A percentile compares a stretch with the other conserved stretches of the same genome.
Evolutionary conservation across 2,888 invertebrate genomes (phyloP).

Genomic region (Lycocerus yunnanus): DNA sequence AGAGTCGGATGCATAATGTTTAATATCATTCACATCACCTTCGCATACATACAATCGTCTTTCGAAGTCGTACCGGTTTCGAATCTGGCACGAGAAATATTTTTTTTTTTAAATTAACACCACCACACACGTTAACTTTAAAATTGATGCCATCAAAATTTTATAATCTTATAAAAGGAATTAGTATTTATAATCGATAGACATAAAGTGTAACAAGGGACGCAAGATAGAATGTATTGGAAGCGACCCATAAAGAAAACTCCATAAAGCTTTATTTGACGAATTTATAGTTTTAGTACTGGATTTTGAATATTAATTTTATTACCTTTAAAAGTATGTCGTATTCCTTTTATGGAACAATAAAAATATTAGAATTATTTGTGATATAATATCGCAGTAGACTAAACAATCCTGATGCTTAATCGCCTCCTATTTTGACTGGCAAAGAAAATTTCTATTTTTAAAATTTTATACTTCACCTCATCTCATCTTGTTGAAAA

Average conservation of each 20-base stretch:
- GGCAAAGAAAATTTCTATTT: background rate
- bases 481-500: background rate
- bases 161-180: background rate
- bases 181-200: background rate
- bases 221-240: constrained; percentile 11
- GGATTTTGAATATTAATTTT: constrained; percentile 51
- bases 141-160: background rate
- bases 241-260: constrained; percentile 30
- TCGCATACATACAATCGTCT: background rate
- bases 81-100: background rate
- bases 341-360: constrained; percentile 50
- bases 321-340: constrained; percentile 49
- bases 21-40: background rate
- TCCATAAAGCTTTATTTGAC: constrained; percentile 36
- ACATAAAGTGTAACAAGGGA: constrained; percentile 19
- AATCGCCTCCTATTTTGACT: background rate
- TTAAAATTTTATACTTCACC: background rate
- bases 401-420: background rate
- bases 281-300: constrained; percentile 42
- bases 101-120: background rate
- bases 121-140: background rate
- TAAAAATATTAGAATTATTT: constrained; percentile 39
- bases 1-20: background rate
- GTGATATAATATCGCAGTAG: background rate
- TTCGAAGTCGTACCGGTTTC: background rate